Evolutionary conservation across 2,113 vertebrate genomes (phyloP).

Genomic region (Eublepharis macularius): DNA sequence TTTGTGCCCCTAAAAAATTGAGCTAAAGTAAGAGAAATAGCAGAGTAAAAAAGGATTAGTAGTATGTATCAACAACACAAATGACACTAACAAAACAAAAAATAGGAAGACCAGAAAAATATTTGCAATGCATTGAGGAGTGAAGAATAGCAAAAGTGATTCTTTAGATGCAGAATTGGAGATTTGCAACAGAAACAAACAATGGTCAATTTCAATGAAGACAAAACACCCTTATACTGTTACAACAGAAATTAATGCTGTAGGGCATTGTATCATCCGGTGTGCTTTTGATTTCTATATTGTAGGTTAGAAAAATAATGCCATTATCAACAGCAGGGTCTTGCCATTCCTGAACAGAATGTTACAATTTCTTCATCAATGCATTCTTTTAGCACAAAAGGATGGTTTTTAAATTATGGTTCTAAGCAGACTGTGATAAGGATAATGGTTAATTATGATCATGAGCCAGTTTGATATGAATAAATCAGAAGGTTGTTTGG

Average conservation of each 20-base stretch:
- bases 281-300: constrained; percentile 9
- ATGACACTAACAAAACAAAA: not conserved
- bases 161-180: not conserved
- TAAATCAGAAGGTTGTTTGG: constrained; percentile 11
- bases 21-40: not conserved
- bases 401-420: not conserved
- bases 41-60: not conserved
- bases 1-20: not conserved
- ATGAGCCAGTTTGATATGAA: constrained; percentile 7
- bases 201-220: not conserved
- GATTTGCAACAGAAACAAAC: not conserved
- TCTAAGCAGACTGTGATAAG: constrained; percentile 4
- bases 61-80: not conserved
- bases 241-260: not conserved
- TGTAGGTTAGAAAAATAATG: not conserved
- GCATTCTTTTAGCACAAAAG: not conserved
- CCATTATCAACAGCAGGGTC: not conserved
- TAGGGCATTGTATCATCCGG: not conserved
- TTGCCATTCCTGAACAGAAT: not conserved
- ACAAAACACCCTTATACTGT: not conserved
- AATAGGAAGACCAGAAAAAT: not conserved
- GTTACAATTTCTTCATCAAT: not conserved
- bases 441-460: constrained; percentile 17
- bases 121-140: not conserved
- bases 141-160: not conserved